These are phyloP conservation scores for Apis mellifera DNA, from an alignment of 1,140 invertebrate species.

Conservation along the genomic window DNA sequence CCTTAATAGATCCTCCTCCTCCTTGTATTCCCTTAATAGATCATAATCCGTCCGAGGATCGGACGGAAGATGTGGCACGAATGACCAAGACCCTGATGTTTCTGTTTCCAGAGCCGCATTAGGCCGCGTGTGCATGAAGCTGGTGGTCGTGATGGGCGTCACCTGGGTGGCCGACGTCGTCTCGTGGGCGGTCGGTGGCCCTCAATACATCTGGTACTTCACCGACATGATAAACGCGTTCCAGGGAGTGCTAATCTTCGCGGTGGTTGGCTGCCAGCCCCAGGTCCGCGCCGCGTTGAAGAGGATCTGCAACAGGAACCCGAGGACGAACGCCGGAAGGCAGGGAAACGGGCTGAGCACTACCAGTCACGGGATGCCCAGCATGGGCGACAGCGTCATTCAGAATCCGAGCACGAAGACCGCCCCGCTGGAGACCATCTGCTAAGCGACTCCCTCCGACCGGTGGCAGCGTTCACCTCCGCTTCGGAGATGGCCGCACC, in stretches of 20 bases:
- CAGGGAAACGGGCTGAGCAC: constrained; percentile 83
- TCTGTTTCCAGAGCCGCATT: constrained; percentile 85
- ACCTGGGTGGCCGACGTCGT: constrained; percentile 92
- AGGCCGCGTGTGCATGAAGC: constrained; percentile 90
- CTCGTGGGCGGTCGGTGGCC: constrained; percentile 88
- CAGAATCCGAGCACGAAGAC: constrained; percentile 87
- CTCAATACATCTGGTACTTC: constrained; percentile 89
- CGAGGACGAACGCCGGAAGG: constrained; percentile 80
- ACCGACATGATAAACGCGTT: constrained; percentile 91
- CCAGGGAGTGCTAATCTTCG: constrained; percentile 94
- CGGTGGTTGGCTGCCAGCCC: constrained; percentile 93
- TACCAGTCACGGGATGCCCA: constrained; percentile 88
- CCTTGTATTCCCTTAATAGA: too few species aligned
- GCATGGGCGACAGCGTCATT: constrained; percentile 88
- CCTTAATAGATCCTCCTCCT: not conserved
- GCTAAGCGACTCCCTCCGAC: constrained; percentile 69
- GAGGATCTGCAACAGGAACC: constrained; percentile 84
- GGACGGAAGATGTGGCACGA: too few species aligned
- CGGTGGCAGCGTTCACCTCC: not conserved
- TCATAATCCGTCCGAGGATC: not conserved
- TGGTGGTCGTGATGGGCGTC: constrained; percentile 93
- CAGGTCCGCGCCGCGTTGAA: constrained; percentile 88
- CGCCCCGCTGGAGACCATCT: constrained; percentile 83
- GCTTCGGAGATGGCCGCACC: not conserved
- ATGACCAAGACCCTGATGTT: not conserved